phyloP scores from a whole-genome alignment of 2,113 vertebrate genomes.

The Campylomormyrus tamandua region DNA sequence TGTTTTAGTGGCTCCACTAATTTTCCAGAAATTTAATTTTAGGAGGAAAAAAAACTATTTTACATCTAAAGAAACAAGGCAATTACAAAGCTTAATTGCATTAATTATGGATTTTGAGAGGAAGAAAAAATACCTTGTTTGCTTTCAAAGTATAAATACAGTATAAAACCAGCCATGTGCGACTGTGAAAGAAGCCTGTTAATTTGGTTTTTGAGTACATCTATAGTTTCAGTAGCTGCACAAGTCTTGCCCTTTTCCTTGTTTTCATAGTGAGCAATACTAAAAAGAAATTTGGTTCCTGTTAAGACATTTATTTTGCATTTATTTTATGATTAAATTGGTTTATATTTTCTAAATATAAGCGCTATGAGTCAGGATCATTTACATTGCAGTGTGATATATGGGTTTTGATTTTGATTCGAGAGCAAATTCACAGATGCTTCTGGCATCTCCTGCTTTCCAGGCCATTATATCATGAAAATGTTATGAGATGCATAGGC shows the following conservation, averaged over 20 bases:
- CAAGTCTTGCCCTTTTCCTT: not conserved
- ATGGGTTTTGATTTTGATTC: not conserved
- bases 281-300: not conserved
- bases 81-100: not conserved
- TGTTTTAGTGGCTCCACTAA: not conserved
- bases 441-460: not conserved
- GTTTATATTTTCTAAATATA: not conserved
- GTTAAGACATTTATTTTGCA: not conserved
- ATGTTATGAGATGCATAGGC: not conserved
- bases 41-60: not conserved
- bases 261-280: not conserved
- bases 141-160: not conserved
- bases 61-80: not conserved
- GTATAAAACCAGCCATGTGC: not conserved
- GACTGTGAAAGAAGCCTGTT: not conserved
- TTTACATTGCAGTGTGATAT: not conserved
- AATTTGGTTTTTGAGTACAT: not conserved
- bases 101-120: not conserved
- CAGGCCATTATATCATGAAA: not conserved
- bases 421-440: not conserved
- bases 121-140: not conserved
- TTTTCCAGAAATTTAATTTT: not conserved
- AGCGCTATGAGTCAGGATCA: not conserved
- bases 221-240: not conserved
- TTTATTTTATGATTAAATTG: not conserved